phyloP scores from a whole-genome alignment of 2,113 vertebrate genomes.

The Nannobrachium achirus region DNA sequence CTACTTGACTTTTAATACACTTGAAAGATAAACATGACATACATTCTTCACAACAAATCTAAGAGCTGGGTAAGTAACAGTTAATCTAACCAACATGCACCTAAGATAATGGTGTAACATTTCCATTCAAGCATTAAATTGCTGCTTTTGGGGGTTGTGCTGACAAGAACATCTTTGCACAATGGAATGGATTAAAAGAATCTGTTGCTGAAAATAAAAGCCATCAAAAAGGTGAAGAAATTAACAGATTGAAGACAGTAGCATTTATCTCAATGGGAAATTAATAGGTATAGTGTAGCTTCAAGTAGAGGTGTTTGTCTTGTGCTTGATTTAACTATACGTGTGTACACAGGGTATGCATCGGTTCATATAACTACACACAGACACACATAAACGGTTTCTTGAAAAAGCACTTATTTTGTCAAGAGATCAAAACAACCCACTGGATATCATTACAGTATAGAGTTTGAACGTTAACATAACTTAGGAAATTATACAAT shows the following conservation, averaged over 20 bases:
- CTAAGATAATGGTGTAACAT: constrained; percentile 5
- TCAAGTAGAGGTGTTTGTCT: constrained; percentile 33
- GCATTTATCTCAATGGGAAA: background rate
- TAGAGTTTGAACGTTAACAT: constrained; percentile 34
- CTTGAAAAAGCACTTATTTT: background rate
- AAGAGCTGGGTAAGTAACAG: constrained; percentile 9
- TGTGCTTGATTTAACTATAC: constrained; percentile 32
- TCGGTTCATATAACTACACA: too few species aligned
- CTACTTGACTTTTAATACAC: constrained; percentile 24
- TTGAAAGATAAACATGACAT: constrained; percentile 24
- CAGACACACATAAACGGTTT: background rate
- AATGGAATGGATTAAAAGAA: constrained; percentile 29
- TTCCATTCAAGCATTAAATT: background rate
- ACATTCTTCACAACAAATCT: constrained; percentile 18
- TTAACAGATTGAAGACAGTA: background rate
- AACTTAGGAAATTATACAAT: constrained; percentile 33
- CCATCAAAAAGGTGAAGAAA: background rate
- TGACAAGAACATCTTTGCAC: background rate
- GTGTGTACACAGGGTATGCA: constrained; percentile 7
- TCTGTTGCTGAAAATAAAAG: background rate
- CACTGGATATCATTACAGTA: constrained; percentile 19
- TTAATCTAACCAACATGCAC: constrained; percentile 22
- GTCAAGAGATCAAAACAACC: constrained; percentile 10
- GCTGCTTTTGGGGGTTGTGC: background rate
- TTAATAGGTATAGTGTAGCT: constrained; percentile 10